These are phyloP conservation scores for Heterochromis multidens DNA, from an alignment of 2,113 vertebrate genomes.

Conservation along the genomic window DNA sequence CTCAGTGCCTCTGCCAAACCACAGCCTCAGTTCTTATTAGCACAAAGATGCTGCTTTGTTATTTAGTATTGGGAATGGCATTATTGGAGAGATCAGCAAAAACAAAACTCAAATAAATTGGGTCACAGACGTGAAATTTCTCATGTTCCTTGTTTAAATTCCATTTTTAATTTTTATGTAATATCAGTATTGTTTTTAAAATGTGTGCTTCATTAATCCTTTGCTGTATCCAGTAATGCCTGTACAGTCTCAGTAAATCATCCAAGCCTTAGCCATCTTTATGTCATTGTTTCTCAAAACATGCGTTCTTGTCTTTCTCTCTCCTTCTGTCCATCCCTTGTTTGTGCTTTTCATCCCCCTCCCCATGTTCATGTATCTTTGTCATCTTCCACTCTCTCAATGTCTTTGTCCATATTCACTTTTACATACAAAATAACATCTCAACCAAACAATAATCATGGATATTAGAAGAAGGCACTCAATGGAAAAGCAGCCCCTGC, in stretches of 20 bases:
- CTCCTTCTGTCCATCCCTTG: conserved; percentile 75
- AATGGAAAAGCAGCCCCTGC: conserved; percentile 58
- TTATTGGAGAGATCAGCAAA: conserved; percentile 75
- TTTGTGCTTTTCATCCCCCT: conserved; percentile 69
- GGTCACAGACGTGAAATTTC: background rate
- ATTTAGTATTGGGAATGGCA: conserved; percentile 77
- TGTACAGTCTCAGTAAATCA: conserved; percentile 74
- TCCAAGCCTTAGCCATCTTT: conserved; percentile 71
- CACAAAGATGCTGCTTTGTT: conserved; percentile 71
- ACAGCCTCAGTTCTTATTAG: conserved; percentile 58
- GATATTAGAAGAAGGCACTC: conserved; percentile 65
- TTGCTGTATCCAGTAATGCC: conserved; percentile 80
- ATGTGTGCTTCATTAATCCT: background rate
- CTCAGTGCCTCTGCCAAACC: conserved; percentile 70
- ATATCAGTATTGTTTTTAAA: background rate
- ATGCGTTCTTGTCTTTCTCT: conserved; percentile 77
- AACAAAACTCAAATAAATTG: background rate
- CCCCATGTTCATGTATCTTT: conserved; percentile 59
- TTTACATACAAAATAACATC: conserved; percentile 59
- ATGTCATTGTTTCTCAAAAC: conserved; percentile 79
- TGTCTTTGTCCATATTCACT: conserved; percentile 49
- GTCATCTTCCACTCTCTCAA: conserved; percentile 25
- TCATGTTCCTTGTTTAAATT: background rate
- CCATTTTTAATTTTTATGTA: background rate
- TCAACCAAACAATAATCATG: conserved; percentile 44